A percentile compares a stretch with the other conserved stretches of the same genome.
Evolutionary conservation across 2,113 vertebrate species (phyloP).

Genomic region (Haplochromis burtoni): DNA sequence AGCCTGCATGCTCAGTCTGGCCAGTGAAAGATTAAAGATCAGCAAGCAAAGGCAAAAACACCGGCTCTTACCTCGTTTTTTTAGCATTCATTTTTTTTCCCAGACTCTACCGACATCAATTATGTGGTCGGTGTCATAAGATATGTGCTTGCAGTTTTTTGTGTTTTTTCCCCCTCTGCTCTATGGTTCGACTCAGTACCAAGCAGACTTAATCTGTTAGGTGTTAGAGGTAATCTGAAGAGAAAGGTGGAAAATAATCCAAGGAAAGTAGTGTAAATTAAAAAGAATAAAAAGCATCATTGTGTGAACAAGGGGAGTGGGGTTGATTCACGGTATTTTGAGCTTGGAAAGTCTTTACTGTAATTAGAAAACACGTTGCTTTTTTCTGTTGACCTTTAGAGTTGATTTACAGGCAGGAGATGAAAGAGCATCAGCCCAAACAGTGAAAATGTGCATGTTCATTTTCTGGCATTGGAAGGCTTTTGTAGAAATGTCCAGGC

Average conservation of each 20-base stretch:
- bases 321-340: slow-evolving; percentile 56
- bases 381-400: slow-evolving; percentile 30
- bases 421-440: slow-evolving; percentile 40
- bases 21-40: slow-evolving; percentile 66
- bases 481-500: slow-evolving; percentile 2
- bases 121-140: slow-evolving; percentile 13
- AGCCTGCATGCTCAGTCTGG: slow-evolving; percentile 49
- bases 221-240: slow-evolving; percentile 26
- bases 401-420: slow-evolving; percentile 50
- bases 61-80: slow-evolving; percentile 35
- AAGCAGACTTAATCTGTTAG: slow-evolving; percentile 24
- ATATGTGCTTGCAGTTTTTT: not conserved
- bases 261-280: slow-evolving; percentile 6
- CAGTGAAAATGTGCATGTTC: slow-evolving; percentile 15
- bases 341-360: slow-evolving; percentile 44
- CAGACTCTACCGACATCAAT: slow-evolving; percentile 9
- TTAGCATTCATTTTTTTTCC: slow-evolving; percentile 17
- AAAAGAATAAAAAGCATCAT: not conserved
- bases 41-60: slow-evolving; percentile 42
- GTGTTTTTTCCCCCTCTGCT: not conserved
- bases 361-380: slow-evolving; percentile 55
- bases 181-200: not conserved
- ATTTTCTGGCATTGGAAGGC: not conserved
- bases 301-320: slow-evolving; percentile 20
- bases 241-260: slow-evolving; percentile 14